A percentile compares a stretch with the other conserved stretches of the same genome.
Evolutionary conservation across 1,140 invertebrate species (phyloP).

Genomic region (Glomeris maerens): DNA sequence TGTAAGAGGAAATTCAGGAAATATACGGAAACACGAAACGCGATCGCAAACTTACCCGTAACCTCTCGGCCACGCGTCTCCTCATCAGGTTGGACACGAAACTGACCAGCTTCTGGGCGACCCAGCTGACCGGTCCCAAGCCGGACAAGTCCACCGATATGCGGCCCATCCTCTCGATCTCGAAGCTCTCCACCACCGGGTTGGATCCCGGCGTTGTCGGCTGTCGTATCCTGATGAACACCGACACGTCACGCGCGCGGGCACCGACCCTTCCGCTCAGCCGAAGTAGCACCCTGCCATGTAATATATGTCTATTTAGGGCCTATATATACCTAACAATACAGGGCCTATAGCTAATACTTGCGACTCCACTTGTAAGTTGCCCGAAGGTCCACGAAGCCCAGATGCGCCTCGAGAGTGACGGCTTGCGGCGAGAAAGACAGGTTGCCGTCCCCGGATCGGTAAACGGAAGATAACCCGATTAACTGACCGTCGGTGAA

Average conservation of each 20-base stretch:
- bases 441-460: conserved; percentile 7
- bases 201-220: background rate
- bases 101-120: conserved; percentile 4
- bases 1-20: too few species aligned
- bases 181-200: conserved; percentile 7
- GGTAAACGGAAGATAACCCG: conserved; percentile 11
- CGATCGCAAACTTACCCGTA: too few species aligned
- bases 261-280: conserved; percentile 5
- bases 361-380: conserved; percentile 9
- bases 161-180: conserved; percentile 4
- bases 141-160: conserved; percentile 5
- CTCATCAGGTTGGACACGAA: conserved; percentile 8
- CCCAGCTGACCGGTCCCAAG: conserved; percentile 10
- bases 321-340: background rate
- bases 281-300: conserved; percentile 3
- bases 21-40: too few species aligned
- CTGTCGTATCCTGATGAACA: conserved; percentile 8
- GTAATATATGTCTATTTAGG: background rate
- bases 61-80: conserved; percentile 6
- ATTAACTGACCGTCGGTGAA: conserved; percentile 11
- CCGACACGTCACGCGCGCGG: conserved; percentile 6
- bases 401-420: conserved; percentile 6
- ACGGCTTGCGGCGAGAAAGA: conserved; percentile 1
- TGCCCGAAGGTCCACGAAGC: conserved; percentile 4
- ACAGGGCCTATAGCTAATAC: too few species aligned